Percentiles rank a stretch among this genome's conserved stretches.
phyloP scores from a whole-genome alignment of 2,888 invertebrate genomes.

The Andrena camellia region DNA sequence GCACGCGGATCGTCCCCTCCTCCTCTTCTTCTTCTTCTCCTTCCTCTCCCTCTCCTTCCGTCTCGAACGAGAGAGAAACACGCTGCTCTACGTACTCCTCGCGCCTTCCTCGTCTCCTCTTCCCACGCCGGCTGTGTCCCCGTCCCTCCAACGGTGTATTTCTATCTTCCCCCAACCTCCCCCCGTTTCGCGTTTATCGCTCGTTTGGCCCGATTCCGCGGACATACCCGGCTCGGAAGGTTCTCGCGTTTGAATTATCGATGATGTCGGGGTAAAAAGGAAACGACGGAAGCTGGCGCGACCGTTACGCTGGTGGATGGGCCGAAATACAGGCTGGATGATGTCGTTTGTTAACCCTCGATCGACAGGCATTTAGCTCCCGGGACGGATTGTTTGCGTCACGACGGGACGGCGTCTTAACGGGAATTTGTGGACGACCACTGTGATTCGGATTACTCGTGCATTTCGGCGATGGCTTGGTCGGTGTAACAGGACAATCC shows the following conservation, averaged over 20 bases:
- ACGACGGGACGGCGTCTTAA: neutral
- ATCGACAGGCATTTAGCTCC: neutral
- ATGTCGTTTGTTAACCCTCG: conserved; percentile 52
- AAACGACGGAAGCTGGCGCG: conserved; percentile 34
- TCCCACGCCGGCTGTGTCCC: neutral
- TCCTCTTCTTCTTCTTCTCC: neutral
- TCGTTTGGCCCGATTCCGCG: conserved; percentile 24
- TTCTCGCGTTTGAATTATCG: conserved; percentile 63
- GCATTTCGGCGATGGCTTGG: neutral
- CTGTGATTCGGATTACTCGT: too few species aligned
- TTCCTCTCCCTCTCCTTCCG: neutral
- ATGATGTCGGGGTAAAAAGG: conserved; percentile 47
- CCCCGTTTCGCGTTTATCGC: conserved; percentile 5
- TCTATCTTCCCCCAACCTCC: neutral
- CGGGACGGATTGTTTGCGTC: neutral
- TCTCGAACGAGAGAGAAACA: neutral
- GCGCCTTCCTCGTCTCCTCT: neutral
- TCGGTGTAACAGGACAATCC: neutral
- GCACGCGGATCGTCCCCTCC: conserved; percentile 51
- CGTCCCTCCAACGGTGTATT: conserved; percentile 16
- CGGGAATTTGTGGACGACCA: neutral
- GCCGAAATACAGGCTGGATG: conserved; percentile 35
- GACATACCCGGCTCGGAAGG: conserved; percentile 16
- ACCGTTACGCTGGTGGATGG: conserved; percentile 29
- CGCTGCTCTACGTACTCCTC: neutral